Evolutionary conservation across 53 echinoderm and acorn worm genomes (phyloP), one percentile per base, ranked within the genome.

Genomic region (Zoroaster sp.): DNA sequence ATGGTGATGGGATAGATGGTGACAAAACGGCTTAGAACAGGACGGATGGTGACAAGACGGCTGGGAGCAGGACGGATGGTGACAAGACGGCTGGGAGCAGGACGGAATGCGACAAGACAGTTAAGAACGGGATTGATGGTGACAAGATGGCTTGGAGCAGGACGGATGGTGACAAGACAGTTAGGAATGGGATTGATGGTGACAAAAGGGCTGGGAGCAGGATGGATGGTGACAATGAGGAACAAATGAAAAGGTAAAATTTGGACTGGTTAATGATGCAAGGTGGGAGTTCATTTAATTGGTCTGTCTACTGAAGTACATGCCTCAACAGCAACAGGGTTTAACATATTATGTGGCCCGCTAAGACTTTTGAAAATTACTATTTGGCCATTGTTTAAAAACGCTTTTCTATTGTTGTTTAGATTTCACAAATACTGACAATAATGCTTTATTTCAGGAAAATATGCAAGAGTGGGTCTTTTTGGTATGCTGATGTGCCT

Each of bases 401-500:
- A 49, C 2, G 32, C 47, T 5, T 5, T 14, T 47, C 13, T 47
- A 47, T 12, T 14, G 17, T 8, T 14, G 17, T 17, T 14, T 47
- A 47, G 17, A 47, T 47, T 47, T 47, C 14, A 2, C 12, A 12
- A 47, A 47, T 47, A 47, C 47, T 47, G 47, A 47, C 47, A 47
- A 17, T 5, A 77, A 77, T 51, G 32, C 23, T 77, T 77, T 30
- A 33, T 77, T 77, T 31, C 77, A 77, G 77, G 77, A 32, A 35
- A 17, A 77, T 35, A 77, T 77, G 53, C n/a, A 35, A 35, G 33
- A 77, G 35, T 53, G 77, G 77, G 7, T 52, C 77, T 30, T 77
- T 77, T 35, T 77, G 54, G 77, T 77, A 18, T 35, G 77, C 77
- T 36, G 77, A 77, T 77, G 53, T 77, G 13, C 53, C 77, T 35